Conservation (phyloP, 2,888 invertebrate species). For the Onchidella celtica region DNA sequence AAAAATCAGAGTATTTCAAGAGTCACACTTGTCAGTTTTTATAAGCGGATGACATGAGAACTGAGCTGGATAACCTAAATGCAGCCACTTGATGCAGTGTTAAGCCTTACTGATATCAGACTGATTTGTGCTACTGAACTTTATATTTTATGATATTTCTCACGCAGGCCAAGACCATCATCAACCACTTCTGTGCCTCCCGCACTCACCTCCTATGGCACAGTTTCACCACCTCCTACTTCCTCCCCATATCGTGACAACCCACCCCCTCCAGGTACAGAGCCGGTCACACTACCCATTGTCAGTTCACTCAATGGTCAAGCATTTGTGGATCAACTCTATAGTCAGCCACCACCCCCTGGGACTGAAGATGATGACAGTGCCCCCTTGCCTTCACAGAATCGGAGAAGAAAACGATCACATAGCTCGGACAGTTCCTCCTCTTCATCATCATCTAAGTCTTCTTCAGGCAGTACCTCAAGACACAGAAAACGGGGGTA, state of each 20-base stretch:
- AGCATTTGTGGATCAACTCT: slow-evolving; percentile 37
- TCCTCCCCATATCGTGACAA: slow-evolving; percentile 53
- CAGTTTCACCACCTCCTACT: no score
- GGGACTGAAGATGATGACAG: slow-evolving; percentile 57
- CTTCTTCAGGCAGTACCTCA: slow-evolving; percentile 15
- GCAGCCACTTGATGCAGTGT: no score
- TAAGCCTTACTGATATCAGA: no score
- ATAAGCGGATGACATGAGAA: no score
- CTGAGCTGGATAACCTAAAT: no score
- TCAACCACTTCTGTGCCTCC: no score
- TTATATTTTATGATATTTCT: no score
- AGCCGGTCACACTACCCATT: slow-evolving; percentile 64
- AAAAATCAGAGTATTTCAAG: no score
- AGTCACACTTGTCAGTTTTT: no score
- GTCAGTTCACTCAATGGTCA: slow-evolving; percentile 37
- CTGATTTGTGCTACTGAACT: no score
- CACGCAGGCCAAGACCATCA: no score
- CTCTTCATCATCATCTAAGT: slow-evolving; percentile 27
- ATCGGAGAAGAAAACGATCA: slow-evolving; percentile 26
- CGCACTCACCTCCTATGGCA: no score
- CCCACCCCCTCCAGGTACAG: slow-evolving; percentile 74
- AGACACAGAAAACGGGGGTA: slow-evolving; percentile 20
- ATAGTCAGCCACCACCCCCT: slow-evolving; percentile 61
- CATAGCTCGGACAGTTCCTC: slow-evolving; percentile 3
- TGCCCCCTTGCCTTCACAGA: background rate